Evolutionary conservation across 1,140 invertebrate species (phyloP), one percentile per base, ranked within the genome.

Genomic region (Tetraneura akinire): DNA sequence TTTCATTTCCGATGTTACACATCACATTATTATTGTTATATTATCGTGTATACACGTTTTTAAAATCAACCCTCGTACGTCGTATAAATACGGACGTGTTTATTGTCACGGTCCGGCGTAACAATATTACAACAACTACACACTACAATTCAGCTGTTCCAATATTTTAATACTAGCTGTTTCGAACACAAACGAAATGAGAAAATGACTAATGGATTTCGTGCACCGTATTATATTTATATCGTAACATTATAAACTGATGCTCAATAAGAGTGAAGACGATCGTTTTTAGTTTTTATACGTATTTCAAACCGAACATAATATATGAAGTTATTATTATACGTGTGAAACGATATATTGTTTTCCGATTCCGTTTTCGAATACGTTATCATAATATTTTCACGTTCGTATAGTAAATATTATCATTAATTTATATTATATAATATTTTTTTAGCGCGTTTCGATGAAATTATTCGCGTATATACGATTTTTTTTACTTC

Each of bases 141-240:
- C 21, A 42, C 62, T n/a, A n/a, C n/a, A n/a, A n/a, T 78, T 78
- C 74, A 78, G 74, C 74, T 78, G 74, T 57, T 78, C 74, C 74
- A 78, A 60, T 62, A n/a, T n/a, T n/a, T n/a, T n/a, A 78, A 23
- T 1, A 29, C 55, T 47, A 14, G 29, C 51, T 47, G 55, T 78
- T 62, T 60, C 62, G n/a, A n/a, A n/a, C n/a, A 47, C 55, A 78
- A 78, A 78, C 23, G 55, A 37, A n/a, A 57, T 18, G 29, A 13
- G 16, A 57, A 76, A 78, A 78, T 78, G 74, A 78, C 74, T 78
- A 78, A 78, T 78, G 74, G 74, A 9, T 78, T 78, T 78, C 10
- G 23, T 29, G 21, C 45, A 14, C n/a, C 10, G 13, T 51, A n/a
- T 26, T 42, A 42, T 64, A n/a, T 32, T 11, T 64, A 64, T 64